Evolutionary conservation across 2,888 invertebrate species (phyloP).

Genomic region (Pyrochroa serraticornis): DNA sequence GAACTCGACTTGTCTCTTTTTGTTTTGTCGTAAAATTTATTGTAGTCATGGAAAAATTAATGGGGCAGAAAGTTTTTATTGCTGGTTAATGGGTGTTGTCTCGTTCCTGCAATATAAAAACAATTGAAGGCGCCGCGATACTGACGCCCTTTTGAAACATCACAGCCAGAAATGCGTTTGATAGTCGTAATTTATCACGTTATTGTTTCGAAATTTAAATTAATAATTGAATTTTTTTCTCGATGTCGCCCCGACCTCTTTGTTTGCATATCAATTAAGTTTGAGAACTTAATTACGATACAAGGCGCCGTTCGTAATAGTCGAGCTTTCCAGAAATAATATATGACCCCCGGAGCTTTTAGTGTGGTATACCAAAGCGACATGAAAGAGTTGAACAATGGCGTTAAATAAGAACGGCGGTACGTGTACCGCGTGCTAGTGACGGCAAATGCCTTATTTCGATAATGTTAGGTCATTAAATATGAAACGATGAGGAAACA

Average conservation of each 20-base stretch:
- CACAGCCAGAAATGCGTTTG: not conserved
- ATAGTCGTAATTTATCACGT: not conserved
- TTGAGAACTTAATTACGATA: too few species aligned
- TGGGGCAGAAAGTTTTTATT: not conserved
- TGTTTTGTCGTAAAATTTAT: not conserved
- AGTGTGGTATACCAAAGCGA: not conserved
- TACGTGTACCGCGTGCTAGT: not conserved
- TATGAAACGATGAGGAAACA: slow-evolving; percentile 8
- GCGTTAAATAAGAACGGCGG: not conserved
- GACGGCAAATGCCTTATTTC: slow-evolving; percentile 1
- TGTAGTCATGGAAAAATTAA: not conserved
- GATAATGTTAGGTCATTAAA: slow-evolving; percentile 4
- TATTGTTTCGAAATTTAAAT: not conserved
- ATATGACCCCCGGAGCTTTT: too few species aligned
- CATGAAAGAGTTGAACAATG: not conserved
- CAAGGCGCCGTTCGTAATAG: too few species aligned
- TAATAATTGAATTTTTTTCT: too few species aligned
- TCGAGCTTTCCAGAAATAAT: too few species aligned
- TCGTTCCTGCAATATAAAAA: not conserved
- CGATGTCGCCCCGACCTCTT: too few species aligned
- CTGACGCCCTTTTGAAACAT: not conserved
- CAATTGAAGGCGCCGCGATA: not conserved
- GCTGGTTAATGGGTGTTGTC: not conserved
- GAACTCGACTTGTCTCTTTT: not conserved
- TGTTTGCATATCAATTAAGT: too few species aligned